Evolutionary conservation across 2,113 vertebrate genomes (phyloP).

Genomic region (Alces alces): DNA sequence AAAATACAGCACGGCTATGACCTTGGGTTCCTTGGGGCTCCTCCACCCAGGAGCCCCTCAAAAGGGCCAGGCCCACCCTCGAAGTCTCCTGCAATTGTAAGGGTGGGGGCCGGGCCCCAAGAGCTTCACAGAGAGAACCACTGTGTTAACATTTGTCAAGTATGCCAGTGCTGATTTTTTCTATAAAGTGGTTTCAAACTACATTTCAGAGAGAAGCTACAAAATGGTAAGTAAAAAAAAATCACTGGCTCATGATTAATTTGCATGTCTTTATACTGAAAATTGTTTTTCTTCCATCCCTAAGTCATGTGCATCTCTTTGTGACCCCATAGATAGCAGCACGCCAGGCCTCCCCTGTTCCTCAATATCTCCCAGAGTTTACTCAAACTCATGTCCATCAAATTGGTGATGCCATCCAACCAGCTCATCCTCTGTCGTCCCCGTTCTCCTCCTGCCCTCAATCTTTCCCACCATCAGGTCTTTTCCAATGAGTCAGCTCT

Average conservation of each 20-base stretch:
- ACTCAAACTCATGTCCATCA: background rate
- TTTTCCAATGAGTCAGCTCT: background rate
- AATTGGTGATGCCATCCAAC: background rate
- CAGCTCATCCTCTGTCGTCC: background rate
- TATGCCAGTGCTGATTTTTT: background rate
- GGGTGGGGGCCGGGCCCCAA: background rate
- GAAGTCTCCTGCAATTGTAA: background rate
- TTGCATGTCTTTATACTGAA: background rate
- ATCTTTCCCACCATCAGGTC: background rate
- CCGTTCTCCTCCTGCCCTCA: background rate
- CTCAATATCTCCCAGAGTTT: background rate
- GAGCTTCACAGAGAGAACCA: background rate
- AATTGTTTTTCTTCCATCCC: background rate
- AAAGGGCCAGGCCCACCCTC: fast-evolving
- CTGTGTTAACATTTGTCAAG: no score
- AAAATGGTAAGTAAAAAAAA: background rate
- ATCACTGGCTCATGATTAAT: background rate
- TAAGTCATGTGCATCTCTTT: background rate
- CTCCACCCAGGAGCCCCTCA: fast-evolving
- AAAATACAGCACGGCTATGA: fast-evolving
- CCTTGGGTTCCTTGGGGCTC: no score
- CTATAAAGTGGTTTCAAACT: background rate
- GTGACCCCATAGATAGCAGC: background rate
- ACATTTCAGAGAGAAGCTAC: background rate
- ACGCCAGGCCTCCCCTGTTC: background rate